These are phyloP conservation scores for Pantherophis guttatus DNA, from an alignment of 2,113 vertebrate species.

Conservation along the genomic window DNA sequence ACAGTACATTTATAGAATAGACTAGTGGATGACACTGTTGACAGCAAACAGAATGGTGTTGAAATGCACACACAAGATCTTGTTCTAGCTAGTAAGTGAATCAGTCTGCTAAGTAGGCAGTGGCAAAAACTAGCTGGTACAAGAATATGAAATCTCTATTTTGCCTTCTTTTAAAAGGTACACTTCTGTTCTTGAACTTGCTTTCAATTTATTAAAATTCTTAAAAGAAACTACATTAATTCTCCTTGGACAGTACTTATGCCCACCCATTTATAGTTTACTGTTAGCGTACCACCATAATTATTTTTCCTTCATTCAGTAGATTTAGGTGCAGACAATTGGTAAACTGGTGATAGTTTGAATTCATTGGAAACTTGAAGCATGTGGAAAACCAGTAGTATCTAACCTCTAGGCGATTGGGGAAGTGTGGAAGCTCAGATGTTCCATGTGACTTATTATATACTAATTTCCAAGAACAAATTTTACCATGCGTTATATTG, in stretches of 20 bases:
- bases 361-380: background rate
- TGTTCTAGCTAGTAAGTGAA: slow-evolving; percentile 42
- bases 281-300: background rate
- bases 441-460: background rate
- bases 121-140: slow-evolving; percentile 9
- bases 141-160: slow-evolving; percentile 1
- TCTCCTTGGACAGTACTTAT: background rate
- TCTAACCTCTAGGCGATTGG: background rate
- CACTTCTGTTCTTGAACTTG: slow-evolving; percentile 12
- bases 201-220: background rate
- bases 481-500: background rate
- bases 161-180: slow-evolving; percentile 7
- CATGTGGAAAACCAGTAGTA: background rate
- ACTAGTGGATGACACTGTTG: slow-evolving; percentile 33
- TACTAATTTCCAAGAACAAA: background rate
- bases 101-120: slow-evolving; percentile 16
- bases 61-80: slow-evolving; percentile 51
- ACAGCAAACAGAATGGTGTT: slow-evolving; percentile 57
- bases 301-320: background rate
- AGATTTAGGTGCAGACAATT: background rate
- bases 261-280: background rate
- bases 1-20: slow-evolving; percentile 27
- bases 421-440: background rate
- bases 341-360: background rate
- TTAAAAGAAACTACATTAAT: background rate